Conservation (phyloP, 1,140 invertebrate species). For the Diorhabda elongata region DNA sequence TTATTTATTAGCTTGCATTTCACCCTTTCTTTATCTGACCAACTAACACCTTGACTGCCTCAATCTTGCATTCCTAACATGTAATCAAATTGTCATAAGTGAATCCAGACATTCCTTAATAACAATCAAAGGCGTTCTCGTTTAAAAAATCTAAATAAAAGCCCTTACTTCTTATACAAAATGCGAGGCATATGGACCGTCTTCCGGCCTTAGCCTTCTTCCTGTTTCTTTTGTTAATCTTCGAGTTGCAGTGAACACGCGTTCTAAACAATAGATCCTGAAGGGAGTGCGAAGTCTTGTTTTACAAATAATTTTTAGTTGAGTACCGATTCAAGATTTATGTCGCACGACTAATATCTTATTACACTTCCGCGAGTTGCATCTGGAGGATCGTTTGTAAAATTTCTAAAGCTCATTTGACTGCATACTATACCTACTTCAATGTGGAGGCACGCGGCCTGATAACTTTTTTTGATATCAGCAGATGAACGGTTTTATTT, state of each 20-base stretch:
- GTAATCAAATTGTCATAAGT: conserved; percentile 1
- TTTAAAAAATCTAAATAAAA: not conserved
- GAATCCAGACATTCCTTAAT: not conserved
- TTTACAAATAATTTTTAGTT: not conserved
- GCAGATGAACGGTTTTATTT: not conserved
- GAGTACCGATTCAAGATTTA: not conserved
- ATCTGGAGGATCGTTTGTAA: conserved; percentile 2
- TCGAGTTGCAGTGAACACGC: not conserved
- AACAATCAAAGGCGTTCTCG: not conserved
- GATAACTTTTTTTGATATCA: not conserved
- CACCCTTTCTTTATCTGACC: not conserved
- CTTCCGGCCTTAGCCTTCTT: not conserved
- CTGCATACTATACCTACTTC: not conserved
- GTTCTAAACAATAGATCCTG: not conserved
- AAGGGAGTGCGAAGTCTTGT: not conserved
- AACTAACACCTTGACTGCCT: not conserved
- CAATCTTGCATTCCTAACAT: not conserved
- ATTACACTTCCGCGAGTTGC: conserved; percentile 1
- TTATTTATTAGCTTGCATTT: too few relatives aligned
- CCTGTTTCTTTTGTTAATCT: not conserved
- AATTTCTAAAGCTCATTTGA: not conserved
- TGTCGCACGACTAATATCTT: not conserved
- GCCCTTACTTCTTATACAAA: not conserved
- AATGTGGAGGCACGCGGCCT: not conserved
- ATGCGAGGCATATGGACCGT: not conserved